Evolutionary conservation across 2,113 vertebrate species (phyloP).

Genomic region (Cheirogaleus medius): DNA sequence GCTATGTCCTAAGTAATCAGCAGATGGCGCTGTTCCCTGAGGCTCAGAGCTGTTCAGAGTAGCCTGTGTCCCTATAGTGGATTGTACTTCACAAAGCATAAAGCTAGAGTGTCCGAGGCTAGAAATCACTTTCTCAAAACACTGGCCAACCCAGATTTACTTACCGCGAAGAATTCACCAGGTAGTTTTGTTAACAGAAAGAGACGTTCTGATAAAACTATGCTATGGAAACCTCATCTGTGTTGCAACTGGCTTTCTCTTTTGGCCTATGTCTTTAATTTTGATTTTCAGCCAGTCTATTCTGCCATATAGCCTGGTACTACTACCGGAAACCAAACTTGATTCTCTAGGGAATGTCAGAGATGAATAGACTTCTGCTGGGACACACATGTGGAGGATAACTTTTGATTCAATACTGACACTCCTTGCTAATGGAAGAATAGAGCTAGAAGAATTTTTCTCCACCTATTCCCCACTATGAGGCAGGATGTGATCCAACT

Average conservation of each 20-base stretch:
- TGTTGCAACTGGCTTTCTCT: not conserved
- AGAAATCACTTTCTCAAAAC: not conserved
- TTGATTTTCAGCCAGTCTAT: not conserved
- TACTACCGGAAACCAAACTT: not conserved
- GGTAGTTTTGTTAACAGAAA: not conserved
- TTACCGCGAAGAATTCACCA: not conserved
- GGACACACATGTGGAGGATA: not conserved
- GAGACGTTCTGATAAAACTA: not conserved
- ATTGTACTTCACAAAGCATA: not conserved
- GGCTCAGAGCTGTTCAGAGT: not conserved
- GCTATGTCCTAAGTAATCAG: conserved; percentile 34
- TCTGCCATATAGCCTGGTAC: not conserved
- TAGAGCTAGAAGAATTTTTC: not conserved
- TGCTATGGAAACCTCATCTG: not conserved
- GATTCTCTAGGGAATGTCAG: not conserved
- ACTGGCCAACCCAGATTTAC: not conserved
- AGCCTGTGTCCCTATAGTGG: not conserved
- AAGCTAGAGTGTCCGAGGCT: not conserved
- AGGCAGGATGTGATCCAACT: not conserved
- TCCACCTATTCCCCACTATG: not conserved
- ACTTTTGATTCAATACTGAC: not conserved
- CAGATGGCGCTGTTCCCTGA: conserved; percentile 77
- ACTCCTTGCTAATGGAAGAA: not conserved
- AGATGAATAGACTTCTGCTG: not conserved
- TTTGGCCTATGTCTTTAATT: not conserved